A percentile compares a stretch with the other conserved stretches of the same genome.
Conservation (phyloP, 2,888 invertebrate genomes). For the Philereme transversata region DNA sequence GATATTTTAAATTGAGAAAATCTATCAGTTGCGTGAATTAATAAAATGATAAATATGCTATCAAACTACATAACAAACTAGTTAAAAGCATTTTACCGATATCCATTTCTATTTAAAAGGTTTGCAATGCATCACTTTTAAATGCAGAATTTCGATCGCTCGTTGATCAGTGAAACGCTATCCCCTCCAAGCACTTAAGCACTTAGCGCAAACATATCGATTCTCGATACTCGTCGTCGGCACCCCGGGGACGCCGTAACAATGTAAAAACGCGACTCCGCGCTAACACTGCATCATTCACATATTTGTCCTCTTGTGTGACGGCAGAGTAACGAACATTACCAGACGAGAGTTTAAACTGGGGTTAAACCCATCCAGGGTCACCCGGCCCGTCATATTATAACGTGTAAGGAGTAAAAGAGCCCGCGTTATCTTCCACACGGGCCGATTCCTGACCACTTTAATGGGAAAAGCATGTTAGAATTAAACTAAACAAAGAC, state of each 20-base stretch:
- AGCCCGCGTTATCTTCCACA: conserved; percentile 78
- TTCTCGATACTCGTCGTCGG: conserved; percentile 68
- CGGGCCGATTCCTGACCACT: conserved; percentile 80
- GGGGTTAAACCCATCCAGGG: conserved; percentile 65
- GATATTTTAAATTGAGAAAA: background rate
- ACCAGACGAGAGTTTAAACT: conserved; percentile 65
- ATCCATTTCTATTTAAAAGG: background rate
- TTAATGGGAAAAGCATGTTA: conserved; percentile 85
- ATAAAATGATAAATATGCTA: too few species aligned
- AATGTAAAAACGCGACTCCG: conserved; percentile 75
- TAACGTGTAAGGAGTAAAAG: conserved; percentile 82
- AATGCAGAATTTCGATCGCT: conserved; percentile 44
- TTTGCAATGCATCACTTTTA: conserved; percentile 41
- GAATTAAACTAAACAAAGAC: conserved; percentile 85
- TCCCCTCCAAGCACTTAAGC: conserved; percentile 81
- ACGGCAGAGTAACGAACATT: conserved; percentile 53
- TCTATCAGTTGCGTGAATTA: background rate
- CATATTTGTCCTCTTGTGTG: conserved; percentile 68
- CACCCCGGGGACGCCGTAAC: conserved; percentile 74
- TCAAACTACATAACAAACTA: background rate
- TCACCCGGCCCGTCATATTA: conserved; percentile 75
- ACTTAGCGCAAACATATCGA: conserved; percentile 81
- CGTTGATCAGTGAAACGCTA: conserved; percentile 74
- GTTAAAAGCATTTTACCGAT: background rate
- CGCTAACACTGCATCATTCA: conserved; percentile 67